Evolutionary conservation across 2,888 invertebrate genomes (phyloP), one percentile per base, ranked within the genome.

Genomic region (Chrysina gloriosa): DNA sequence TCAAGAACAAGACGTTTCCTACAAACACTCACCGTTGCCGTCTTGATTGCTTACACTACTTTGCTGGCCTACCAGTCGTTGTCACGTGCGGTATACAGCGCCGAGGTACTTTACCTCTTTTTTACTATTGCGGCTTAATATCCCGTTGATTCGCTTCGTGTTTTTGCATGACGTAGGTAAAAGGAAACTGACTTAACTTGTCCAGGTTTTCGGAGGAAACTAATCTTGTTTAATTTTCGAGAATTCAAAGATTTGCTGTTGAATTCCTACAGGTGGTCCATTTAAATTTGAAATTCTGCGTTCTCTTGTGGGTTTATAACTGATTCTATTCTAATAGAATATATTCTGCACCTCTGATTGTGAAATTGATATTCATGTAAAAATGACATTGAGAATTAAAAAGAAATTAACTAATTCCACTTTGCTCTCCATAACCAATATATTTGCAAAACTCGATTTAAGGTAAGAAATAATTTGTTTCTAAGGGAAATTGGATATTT

Each of bases 21-120:
- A 69, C 83, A 83, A 74, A 80, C 81, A 71, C 64, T 82, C 70
- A 75, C 77, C 63, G 76, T 80, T 69, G 80, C 77, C 21, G 75
- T 80, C 63, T 74, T 82, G 64, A 74, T 81, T 45, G 78, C 79
- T 52, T 83, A 82, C 73, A 79, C 77, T 61, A 80, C 79, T 65
- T 69, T 83, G 52, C 74, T 82, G 71, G 77, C 79, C 71, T 83
- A 83, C 73, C 82, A 82, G 67, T 78, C 78, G 70, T 77, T 81
- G 69, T 79, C 79, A 73, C 78, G 79, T 74, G 78, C 76, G 69
- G 72, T 63, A 34, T 27, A 70, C 47, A 68, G 71, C 42, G 70
- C 70, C 45, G 71, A 74, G 71, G 75, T 72, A 71, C 63, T 67
- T 27, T 42, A 36, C 56, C 47, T 66, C 50, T 50, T 74, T 66